Evolutionary conservation across 2,888 invertebrate genomes (phyloP).

Genomic region (Lycaena phlaeas): DNA sequence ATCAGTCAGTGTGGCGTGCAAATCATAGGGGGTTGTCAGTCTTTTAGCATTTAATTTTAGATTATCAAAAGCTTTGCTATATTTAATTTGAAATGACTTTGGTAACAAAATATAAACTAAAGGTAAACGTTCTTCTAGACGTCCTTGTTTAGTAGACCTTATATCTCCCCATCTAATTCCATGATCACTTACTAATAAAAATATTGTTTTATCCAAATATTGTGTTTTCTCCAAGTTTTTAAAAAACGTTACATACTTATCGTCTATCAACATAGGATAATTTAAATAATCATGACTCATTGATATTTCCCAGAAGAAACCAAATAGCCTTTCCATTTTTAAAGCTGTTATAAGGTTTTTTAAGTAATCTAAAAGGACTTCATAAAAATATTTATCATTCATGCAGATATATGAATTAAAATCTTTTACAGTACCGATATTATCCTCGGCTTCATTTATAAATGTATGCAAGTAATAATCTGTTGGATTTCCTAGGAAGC

Average conservation of each 20-base stretch:
- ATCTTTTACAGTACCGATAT: constrained; percentile 73
- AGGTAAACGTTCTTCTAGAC: constrained; percentile 88
- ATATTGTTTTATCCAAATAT: constrained; percentile 75
- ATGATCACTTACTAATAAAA: constrained; percentile 88
- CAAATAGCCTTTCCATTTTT: constrained; percentile 75
- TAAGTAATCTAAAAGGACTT: constrained; percentile 79
- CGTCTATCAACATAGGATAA: constrained; percentile 80
- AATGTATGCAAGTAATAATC: constrained; percentile 86
- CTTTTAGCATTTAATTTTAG: constrained; percentile 75
- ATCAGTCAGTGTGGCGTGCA: constrained; percentile 83
- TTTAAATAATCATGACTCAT: constrained; percentile 87
- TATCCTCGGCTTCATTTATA: constrained; percentile 68
- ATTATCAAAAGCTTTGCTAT: constrained; percentile 73
- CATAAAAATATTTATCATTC: constrained; percentile 75
- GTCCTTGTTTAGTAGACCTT: constrained; percentile 83
- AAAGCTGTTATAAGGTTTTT: constrained; percentile 73
- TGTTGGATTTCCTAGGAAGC: constrained; percentile 81
- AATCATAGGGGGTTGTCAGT: constrained; percentile 82
- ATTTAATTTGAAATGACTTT: constrained; percentile 74
- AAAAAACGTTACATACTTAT: constrained; percentile 71
- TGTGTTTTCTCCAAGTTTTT: constrained; percentile 50
- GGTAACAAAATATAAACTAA: constrained; percentile 82
- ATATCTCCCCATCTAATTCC: constrained; percentile 89
- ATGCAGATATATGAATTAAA: constrained; percentile 77
- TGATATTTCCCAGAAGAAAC: constrained; percentile 85